Evolutionary conservation across 2,113 vertebrate species (phyloP).

Genomic region (Boulengeromyrus knoepffleri): DNA sequence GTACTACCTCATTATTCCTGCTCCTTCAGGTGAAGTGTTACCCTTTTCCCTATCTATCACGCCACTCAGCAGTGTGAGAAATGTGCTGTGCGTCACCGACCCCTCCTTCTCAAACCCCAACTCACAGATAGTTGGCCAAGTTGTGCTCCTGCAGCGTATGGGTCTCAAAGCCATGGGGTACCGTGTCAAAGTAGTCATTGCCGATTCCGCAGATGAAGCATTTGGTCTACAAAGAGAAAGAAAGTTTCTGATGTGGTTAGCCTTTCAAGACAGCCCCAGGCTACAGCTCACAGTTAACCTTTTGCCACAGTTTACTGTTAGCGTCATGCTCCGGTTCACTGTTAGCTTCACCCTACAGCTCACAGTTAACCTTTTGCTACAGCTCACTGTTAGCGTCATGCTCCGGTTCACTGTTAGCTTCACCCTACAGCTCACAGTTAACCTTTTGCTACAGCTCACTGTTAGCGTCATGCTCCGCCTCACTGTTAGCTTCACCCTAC

Average conservation of each 20-base stretch:
- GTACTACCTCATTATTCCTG: neutral
- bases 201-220: slow-evolving; percentile 97
- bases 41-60: neutral
- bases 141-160: slow-evolving; percentile 98
- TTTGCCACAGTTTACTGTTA: neutral
- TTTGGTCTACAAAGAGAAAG: slow-evolving; percentile 75
- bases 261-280: neutral
- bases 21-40: neutral
- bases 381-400: neutral
- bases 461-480: neutral
- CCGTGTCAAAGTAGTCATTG: slow-evolving; percentile 95
- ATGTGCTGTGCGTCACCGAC: neutral
- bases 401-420: neutral
- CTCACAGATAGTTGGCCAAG: slow-evolving; percentile 96
- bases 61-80: neutral
- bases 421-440: neutral
- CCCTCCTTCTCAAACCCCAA: slow-evolving; percentile 30
- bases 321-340: neutral
- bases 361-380: neutral
- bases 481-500: neutral
- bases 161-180: slow-evolving; percentile 96
- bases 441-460: neutral
- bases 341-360: neutral
- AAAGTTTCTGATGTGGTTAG: slow-evolving; percentile 12
- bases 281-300: neutral